phyloP scores from a whole-genome alignment of 2,888 invertebrate genomes.

The Diploptera punctata region DNA sequence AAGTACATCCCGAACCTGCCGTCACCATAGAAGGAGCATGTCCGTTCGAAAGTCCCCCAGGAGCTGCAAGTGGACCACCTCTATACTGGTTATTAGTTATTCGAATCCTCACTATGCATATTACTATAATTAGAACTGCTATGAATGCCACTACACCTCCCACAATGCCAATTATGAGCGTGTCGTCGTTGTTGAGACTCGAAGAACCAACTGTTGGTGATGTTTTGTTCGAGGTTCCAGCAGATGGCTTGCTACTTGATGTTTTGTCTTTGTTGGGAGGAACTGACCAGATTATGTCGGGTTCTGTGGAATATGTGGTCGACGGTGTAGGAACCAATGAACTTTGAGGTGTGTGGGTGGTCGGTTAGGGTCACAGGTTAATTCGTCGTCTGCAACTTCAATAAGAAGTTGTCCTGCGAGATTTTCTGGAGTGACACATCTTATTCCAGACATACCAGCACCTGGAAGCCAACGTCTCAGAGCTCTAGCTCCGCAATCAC shows the following conservation, averaged over 20 bases:
- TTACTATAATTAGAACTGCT: constrained; percentile 85
- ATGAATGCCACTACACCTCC: constrained; percentile 93
- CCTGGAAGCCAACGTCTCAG: constrained; percentile 74
- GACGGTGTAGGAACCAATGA: constrained; percentile 41
- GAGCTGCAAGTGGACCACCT: constrained; percentile 67
- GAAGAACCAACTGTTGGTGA: constrained; percentile 51
- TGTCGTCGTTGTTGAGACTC: constrained; percentile 83
- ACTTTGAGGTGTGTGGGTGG: constrained; percentile 53
- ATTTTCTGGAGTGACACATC: constrained; percentile 70
- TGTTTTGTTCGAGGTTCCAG: constrained; percentile 36
- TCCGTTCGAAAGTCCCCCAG: constrained; percentile 43
- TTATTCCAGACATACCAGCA: constrained; percentile 48
- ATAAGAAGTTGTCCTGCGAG: constrained; percentile 71
- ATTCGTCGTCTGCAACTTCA: constrained; percentile 80
- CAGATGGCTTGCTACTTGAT: constrained; percentile 27
- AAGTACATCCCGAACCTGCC: constrained; percentile 59
- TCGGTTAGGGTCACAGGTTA: constrained; percentile 74
- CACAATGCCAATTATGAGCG: constrained; percentile 93
- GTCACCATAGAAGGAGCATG: constrained; percentile 35
- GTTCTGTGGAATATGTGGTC: constrained; percentile 65
- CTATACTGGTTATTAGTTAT: constrained; percentile 71
- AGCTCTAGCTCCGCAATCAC: constrained; percentile 84
- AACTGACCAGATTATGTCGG: constrained; percentile 89
- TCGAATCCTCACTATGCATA: constrained; percentile 82
- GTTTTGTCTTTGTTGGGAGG: constrained; percentile 59